phyloP scores from a whole-genome alignment of 1,140 invertebrate genomes.

The Pygmarrhopalites habei region DNA sequence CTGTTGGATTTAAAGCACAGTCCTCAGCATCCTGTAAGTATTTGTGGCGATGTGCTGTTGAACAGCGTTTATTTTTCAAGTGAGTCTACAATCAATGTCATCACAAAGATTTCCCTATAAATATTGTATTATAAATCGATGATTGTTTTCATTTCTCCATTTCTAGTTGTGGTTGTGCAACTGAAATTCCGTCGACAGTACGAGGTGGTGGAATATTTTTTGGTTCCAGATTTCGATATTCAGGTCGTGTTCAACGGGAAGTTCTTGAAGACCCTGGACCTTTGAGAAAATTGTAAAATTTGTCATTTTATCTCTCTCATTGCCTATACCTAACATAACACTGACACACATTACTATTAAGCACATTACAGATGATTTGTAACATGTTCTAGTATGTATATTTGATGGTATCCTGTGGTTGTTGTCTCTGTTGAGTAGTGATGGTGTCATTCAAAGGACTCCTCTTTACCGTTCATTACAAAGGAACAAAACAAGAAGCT shows the following conservation, averaged over 20 bases:
- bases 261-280: slow-evolving; percentile 64
- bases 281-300: no score
- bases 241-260: slow-evolving; percentile 78
- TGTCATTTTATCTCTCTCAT: slow-evolving; percentile 1
- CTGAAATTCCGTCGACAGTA: slow-evolving; percentile 74
- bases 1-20: slow-evolving; percentile 90
- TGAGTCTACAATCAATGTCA: slow-evolving; percentile 57
- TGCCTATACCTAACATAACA: not conserved
- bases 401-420: no score
- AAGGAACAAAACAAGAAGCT: slow-evolving; percentile 36
- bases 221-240: slow-evolving; percentile 87
- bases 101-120: no score
- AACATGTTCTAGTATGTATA: no score
- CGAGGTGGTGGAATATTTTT: slow-evolving; percentile 83
- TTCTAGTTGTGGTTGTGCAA: slow-evolving; percentile 33
- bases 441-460: slow-evolving; percentile 36
- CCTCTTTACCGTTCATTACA: slow-evolving; percentile 35
- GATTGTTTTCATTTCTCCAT: not conserved
- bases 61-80: slow-evolving; percentile 97
- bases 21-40: slow-evolving; percentile 82
- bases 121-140: no score
- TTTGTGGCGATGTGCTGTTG: slow-evolving; percentile 91
- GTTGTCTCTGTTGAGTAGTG: no score
- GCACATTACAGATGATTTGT: slow-evolving; percentile 2
- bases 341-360: no score